phyloP scores from a whole-genome alignment of 2,113 vertebrate genomes.

The Aleadryas rufinucha region DNA sequence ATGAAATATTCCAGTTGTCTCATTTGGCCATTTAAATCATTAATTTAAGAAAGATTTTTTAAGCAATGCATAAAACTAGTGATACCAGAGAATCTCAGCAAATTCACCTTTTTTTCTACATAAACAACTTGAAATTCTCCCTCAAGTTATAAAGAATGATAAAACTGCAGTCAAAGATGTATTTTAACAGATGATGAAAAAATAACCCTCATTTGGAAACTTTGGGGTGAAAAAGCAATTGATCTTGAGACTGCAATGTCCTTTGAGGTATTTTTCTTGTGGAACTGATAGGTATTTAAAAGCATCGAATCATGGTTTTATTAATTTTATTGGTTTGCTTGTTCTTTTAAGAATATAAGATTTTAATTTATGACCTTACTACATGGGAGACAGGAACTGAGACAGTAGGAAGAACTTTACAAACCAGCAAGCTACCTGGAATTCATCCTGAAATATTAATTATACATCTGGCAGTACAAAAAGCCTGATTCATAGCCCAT shows the following conservation, averaged over 20 bases:
- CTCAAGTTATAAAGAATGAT: not conserved
- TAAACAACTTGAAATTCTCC: not conserved
- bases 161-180: not conserved
- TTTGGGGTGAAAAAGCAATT: not conserved
- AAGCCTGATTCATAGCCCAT: conserved; percentile 44
- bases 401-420: conserved; percentile 19
- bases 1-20: not conserved
- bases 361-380: conserved; percentile 34
- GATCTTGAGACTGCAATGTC: not conserved
- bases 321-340: not conserved
- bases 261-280: not conserved
- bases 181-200: not conserved
- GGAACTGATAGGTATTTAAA: not conserved
- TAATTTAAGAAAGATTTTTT: not conserved
- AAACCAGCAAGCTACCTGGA: conserved; percentile 59
- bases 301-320: rapidly evolving
- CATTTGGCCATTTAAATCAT: not conserved
- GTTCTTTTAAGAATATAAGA: not conserved
- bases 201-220: not conserved
- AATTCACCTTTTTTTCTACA: not conserved
- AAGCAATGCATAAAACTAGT: not conserved
- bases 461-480: conserved; percentile 61
- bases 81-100: not conserved
- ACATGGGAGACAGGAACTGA: not conserved
- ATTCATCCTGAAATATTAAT: conserved; percentile 62